Percentiles rank a stretch among this genome's conserved stretches.
Evolutionary conservation across 2,113 vertebrate species (phyloP).

Genomic region (Marcusenius ussheri): DNA sequence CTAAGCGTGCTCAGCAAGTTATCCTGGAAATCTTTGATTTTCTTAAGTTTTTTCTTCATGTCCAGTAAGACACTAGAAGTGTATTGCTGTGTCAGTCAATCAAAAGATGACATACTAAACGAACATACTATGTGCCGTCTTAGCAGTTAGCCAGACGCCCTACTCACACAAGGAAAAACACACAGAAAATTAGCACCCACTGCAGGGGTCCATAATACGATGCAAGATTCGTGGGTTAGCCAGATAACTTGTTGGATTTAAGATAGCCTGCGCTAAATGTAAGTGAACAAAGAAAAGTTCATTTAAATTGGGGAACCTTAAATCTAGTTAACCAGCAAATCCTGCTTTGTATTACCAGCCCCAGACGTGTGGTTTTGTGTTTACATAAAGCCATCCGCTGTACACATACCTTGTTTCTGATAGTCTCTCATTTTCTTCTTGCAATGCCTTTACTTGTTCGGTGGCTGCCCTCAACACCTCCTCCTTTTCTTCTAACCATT

Average conservation of each 20-base stretch:
- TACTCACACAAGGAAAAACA: neutral
- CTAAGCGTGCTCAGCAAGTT: constrained; percentile 55
- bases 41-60: constrained; percentile 56
- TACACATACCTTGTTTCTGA: constrained; percentile 49
- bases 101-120: neutral
- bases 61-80: constrained; percentile 50
- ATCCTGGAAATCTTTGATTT: constrained; percentile 54
- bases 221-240: neutral
- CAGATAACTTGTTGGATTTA: neutral
- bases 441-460: constrained; percentile 37
- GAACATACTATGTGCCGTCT: neutral
- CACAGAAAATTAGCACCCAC: neutral
- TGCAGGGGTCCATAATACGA: neutral
- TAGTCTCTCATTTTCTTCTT: constrained; percentile 43
- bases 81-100: neutral
- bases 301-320: neutral
- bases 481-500: constrained; percentile 59
- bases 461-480: constrained; percentile 42
- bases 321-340: neutral
- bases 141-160: neutral
- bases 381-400: no score
- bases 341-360: neutral
- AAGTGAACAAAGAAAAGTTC: neutral
- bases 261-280: neutral
- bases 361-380: neutral